These are phyloP conservation scores for Serranus cabrilla DNA, from an alignment of 2,797 vertebrate genomes.

Conservation along the genomic window DNA sequence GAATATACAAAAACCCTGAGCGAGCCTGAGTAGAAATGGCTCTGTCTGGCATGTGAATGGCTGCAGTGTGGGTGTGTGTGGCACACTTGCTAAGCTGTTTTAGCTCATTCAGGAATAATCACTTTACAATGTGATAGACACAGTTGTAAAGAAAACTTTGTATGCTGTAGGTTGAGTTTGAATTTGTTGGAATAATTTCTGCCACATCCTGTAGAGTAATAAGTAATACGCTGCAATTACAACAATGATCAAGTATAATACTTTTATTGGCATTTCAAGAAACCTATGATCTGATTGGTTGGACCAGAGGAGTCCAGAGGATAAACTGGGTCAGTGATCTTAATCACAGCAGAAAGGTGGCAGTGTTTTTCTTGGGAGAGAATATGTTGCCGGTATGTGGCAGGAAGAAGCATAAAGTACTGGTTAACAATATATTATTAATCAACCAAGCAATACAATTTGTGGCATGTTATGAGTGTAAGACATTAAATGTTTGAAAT, in stretches of 20 bases:
- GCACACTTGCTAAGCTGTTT: conserved; percentile 31
- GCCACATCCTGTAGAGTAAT: neutral
- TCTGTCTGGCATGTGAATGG: conserved; percentile 30
- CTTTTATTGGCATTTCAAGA: neutral
- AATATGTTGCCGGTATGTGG: neutral
- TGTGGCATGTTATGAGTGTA: neutral
- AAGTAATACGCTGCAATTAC: neutral
- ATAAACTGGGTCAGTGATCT: conserved; percentile 15
- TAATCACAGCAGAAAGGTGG: neutral
- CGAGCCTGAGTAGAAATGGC: conserved; percentile 13
- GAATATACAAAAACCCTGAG: conserved; percentile 1
- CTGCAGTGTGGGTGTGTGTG: conserved; percentile 27
- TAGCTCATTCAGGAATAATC: conserved; percentile 32
- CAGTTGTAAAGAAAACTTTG: neutral
- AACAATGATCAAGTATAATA: neutral
- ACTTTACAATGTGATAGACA: neutral
- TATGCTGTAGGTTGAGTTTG: neutral
- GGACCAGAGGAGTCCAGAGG: neutral
- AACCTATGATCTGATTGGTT: neutral
- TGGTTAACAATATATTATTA: neutral
- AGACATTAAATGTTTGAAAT: neutral
- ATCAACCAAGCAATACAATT: neutral
- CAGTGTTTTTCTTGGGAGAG: conserved; percentile 12
- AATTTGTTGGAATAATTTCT: too few species aligned
- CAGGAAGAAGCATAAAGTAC: neutral